Base-by-base conservation (phyloP, 1,140 invertebrate genomes). In the Hypothenemus hampei region DNA sequence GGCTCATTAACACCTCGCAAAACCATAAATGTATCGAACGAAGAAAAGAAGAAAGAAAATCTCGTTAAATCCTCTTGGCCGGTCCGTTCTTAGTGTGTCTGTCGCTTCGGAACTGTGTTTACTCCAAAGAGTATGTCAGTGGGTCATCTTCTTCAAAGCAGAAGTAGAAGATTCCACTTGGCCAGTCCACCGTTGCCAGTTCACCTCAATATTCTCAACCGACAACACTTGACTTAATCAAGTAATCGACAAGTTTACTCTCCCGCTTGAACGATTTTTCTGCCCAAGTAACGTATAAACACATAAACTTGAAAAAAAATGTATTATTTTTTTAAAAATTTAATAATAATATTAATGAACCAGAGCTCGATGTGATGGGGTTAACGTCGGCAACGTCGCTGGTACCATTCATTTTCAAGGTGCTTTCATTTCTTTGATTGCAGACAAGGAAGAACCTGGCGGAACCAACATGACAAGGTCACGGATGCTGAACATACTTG, bases 41-140 rank as follows among this genome's bases (percentile, higher is more conserved):
- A 36, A 35, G 29, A 21, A 35, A 48, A 18, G 41, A 45, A 43
- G 21, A 35, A 43, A 20, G 46, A 49, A 18, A 33, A 53, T 24
- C 37, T 51, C 13, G 18, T 39, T 3, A 31, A 51, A 31, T 31
- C 39, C 20, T 18, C 20, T n/a, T 13, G 8, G 36, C 21, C 33
- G 24, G 41, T 55, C 43, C 52, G 39, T 47, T 45, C 26, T 11
- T 36, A 55, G 33, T 24, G 13, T 23, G 33, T 20, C 40, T 36
- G 40, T 11, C 54, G 64, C 54, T 54, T 48, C 60, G 59, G 59
- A 65, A 65, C 61, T 66, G 59, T 61, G 62, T 57, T 62, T 61
- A 41, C 40, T 53, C 23, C 13, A 7, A 53, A 46, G 58, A 69
- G 67, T 70, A 56, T 70, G 69, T 70, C 63, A 70, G 67, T 70